Percentiles rank a stretch among this genome's conserved stretches.
Evolutionary conservation across 2,113 vertebrate species (phyloP).

Genomic region (Dasyprocta punctata): DNA sequence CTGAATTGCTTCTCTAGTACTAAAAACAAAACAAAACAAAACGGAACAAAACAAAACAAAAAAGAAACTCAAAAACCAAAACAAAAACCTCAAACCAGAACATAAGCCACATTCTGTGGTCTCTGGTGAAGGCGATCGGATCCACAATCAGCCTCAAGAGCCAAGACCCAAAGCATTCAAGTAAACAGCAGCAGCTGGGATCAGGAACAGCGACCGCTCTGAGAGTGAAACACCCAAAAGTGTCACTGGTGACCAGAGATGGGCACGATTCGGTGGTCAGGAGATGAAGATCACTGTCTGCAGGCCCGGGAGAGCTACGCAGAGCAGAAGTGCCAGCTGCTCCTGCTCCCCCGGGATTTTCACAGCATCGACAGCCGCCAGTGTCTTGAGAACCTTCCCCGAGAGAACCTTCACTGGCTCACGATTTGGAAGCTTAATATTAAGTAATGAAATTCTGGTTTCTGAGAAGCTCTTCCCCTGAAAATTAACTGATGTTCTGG

Average conservation of each 20-base stretch:
- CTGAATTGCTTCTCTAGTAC: not conserved
- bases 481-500: not conserved
- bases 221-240: not conserved
- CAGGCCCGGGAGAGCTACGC: not conserved
- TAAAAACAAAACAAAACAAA: not conserved
- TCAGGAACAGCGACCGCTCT: not conserved
- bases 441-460: not conserved
- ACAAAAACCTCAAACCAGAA: not conserved
- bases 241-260: not conserved
- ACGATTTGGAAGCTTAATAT: not conserved
- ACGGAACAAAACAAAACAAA: too few species aligned
- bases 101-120: not conserved
- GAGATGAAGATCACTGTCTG: not conserved
- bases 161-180: not conserved
- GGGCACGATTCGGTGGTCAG: not conserved
- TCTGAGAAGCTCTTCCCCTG: not conserved
- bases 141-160: not conserved
- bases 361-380: fast-evolving
- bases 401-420: too few species aligned
- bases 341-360: too few species aligned
- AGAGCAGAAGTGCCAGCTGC: not conserved
- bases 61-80: not conserved
- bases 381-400: fast-evolving
- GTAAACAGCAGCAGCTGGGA: not conserved
- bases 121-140: not conserved